Evolutionary conservation across 2,888 invertebrate genomes (phyloP), one percentile per base, ranked within the genome.

Genomic region (Cartodere bifasciata): DNA sequence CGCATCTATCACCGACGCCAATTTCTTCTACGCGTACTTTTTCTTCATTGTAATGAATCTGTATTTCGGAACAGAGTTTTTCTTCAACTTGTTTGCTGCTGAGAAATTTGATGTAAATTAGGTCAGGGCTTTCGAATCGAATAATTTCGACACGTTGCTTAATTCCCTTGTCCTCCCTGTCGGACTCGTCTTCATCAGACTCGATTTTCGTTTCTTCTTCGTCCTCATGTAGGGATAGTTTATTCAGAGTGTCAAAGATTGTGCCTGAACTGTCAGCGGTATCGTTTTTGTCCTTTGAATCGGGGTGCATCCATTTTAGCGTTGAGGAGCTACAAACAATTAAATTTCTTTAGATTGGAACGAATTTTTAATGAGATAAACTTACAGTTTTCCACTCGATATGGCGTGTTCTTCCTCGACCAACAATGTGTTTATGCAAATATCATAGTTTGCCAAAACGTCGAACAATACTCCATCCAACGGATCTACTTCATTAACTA

Each of bases 401-500:
- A 47, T 32, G 1, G 68, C 74, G 13, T 64, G 53, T 1, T 59
- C 58, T 12, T 61, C 53, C 6, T 56, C 50, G 1, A 72, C 69
- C 34, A 77, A 46, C 20, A 61, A 35, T 0, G 65, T 61, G 44
- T 70, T 72, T 2, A 77, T 47, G 42, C 70, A 71, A 2, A 58
- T 38, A 20, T 63, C 59, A 2, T 51, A 45, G 2, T 49, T 38
- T 5, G 49, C 46, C 36, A 46, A 45, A 22, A 45, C 35, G 28
- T 62, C 53, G 38, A 62, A 64, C 14, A 71, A 37, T 1, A 57
- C 52, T 1, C 68, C 64, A 34, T 55, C 50, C 7, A 56, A 51
- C 21, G 46, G 46, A 4, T 41, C 39, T 3, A 42, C 38, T 31
- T 51, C 42, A 17, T 49, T 48, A 2, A 67, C 52, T 3, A 63